phyloP scores from a whole-genome alignment of 2,888 invertebrate genomes.

The Caenorhabditis auriculariae region DNA sequence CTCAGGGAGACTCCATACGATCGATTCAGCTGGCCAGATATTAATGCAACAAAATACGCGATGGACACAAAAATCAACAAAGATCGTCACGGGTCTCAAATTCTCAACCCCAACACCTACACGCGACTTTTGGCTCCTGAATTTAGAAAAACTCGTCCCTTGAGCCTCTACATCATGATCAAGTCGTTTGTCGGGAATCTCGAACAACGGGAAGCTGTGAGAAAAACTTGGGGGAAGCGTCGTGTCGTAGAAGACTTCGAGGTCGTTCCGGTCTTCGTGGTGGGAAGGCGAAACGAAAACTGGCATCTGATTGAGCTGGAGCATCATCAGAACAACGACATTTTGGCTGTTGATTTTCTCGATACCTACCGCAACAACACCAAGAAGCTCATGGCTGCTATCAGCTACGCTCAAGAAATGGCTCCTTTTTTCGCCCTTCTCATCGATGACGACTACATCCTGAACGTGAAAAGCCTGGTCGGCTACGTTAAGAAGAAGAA shows the following conservation, averaged over 20 bases:
- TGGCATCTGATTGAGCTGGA: conserved; percentile 35
- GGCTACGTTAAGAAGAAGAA: conserved; percentile 9
- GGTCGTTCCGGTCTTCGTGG: conserved; percentile 42
- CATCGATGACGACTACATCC: conserved; percentile 60
- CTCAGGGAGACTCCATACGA: too few species aligned
- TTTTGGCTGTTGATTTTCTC: conserved; percentile 41
- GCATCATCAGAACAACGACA: conserved; percentile 26
- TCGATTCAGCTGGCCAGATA: too few species aligned
- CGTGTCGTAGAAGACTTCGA: conserved; percentile 10
- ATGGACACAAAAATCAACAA: too few species aligned
- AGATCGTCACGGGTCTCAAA: too few species aligned
- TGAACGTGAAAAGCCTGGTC: conserved; percentile 42
- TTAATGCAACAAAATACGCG: too few species aligned
- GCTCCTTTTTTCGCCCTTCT: conserved; percentile 49
- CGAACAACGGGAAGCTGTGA: conserved; percentile 35
- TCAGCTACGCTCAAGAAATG: conserved; percentile 21
- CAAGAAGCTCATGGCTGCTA: conserved; percentile 36
- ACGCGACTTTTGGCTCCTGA: too few species aligned
- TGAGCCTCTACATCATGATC: too few species aligned
- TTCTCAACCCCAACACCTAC: too few species aligned
- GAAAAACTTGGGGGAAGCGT: conserved; percentile 41
- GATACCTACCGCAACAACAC: conserved; percentile 57
- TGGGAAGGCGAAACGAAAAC: too few species aligned
- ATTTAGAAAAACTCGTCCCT: too few species aligned
- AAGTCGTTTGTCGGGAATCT: too few species aligned